Evolutionary conservation across 2,797 vertebrate genomes (phyloP).

Genomic region (Buphagus erythrorhynchus): DNA sequence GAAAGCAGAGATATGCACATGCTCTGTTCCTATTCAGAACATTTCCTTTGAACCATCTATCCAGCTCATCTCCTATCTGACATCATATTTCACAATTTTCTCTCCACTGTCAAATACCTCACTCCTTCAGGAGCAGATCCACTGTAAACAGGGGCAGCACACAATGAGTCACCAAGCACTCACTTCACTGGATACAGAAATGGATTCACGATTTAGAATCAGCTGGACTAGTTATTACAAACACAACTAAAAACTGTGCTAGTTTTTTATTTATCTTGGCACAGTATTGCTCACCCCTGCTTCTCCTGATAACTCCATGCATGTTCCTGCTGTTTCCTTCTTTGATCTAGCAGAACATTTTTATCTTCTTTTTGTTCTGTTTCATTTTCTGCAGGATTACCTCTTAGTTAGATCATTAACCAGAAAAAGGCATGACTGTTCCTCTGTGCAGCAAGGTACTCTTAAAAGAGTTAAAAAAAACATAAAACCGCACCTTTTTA

Average conservation of each 20-base stretch:
- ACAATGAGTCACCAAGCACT: not conserved
- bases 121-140: not conserved
- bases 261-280: not conserved
- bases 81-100: not conserved
- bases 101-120: rapidly evolving
- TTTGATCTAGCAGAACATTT: not conserved
- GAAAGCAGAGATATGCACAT: not conserved
- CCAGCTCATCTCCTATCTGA: not conserved
- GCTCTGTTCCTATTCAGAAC: not conserved
- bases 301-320: not conserved
- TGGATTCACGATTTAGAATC: not conserved
- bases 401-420: not conserved
- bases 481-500: not conserved
- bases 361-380: not conserved
- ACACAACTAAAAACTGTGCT: not conserved
- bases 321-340: not conserved
- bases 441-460: not conserved
- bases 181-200: not conserved
- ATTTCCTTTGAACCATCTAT: not conserved
- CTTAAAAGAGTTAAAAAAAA: not conserved
- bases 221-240: not conserved
- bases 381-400: not conserved
- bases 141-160: not conserved
- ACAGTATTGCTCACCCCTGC: rapidly evolving
- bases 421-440: not conserved